Base-by-base conservation (phyloP, 1,140 invertebrate genomes). In the Conus betulinus region DNA sequence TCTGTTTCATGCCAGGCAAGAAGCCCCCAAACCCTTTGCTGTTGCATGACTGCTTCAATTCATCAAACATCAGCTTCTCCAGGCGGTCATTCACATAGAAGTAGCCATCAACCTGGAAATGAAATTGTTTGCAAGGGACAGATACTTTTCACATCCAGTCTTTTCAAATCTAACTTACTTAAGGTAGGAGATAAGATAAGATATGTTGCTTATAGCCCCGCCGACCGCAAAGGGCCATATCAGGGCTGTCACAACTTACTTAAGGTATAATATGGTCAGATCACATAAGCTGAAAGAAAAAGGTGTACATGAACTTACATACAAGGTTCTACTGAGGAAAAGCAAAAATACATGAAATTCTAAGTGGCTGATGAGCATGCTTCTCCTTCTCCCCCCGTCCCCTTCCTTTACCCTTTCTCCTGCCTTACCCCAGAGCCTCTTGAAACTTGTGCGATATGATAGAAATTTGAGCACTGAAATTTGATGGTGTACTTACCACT, bases 1-100 rank as follows among this genome's bases (percentile, higher is more conserved):
- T 99, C 96, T 99, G 99, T 96, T 99, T 99, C 89, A 99, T 98
- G 52, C 99, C 99, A 0, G 99, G 99, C 85, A 99, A 96, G 96
- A 99, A 99, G 0, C 99, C 99, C 89, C 99, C 99, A 67, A 93
- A 94, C 6, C 93, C 93, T 89, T 93, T 92, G 81, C 89, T 92
- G 55, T 93, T 91, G 94, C 98, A 99, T 0, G 98, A 96, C 95
- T 99, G 98, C 90, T 97, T 96, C 79, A 99, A 95, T 94, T 99
- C 99, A 88, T 99, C 99, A 93, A 99, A 97, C 99, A 99, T 99
- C 1, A 99, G 96, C 92, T 97, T 97, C 95, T 99, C 99, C 88
- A 99, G 96, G 53, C 97, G 97, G 88, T 97, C 96, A 95, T 99
- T 99, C 0, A 99, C 99, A 96, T 99, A 99, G 96, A 99, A 99